These are phyloP conservation scores for Odocoileus hemionus DNA, from an alignment of 2,113 vertebrate species.

Conservation along the genomic window DNA sequence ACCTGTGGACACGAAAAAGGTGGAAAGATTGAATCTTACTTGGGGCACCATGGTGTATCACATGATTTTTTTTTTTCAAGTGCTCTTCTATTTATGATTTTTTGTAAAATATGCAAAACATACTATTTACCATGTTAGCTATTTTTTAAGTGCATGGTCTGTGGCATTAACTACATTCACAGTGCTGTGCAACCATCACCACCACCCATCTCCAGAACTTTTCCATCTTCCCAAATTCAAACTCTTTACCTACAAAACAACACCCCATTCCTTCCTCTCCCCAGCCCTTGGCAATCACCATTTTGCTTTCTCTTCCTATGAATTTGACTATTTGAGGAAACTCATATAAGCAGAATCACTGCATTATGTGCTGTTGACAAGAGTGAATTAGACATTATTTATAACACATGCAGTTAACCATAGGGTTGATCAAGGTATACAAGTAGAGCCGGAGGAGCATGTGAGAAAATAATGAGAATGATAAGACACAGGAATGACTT, in stretches of 20 bases:
- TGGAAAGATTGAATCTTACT: not conserved
- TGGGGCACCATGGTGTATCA: not conserved
- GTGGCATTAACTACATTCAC: not conserved
- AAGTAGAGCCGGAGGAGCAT: not conserved
- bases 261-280: not conserved
- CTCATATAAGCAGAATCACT: not conserved
- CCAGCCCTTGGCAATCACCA: not conserved
- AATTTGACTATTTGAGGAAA: not conserved
- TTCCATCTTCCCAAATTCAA: not conserved
- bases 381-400: not conserved
- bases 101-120: not conserved
- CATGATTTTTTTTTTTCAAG: not conserved
- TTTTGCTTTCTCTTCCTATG: not conserved
- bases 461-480: not conserved
- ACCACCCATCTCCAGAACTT: not conserved
- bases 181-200: not conserved
- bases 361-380: not conserved
- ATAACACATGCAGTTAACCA: not conserved
- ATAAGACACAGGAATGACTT: not conserved
- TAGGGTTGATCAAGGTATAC: not conserved
- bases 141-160: not conserved
- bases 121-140: not conserved
- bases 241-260: not conserved
- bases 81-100: not conserved
- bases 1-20: not conserved